phyloP scores from a whole-genome alignment of 30 jellyfish, hydroid and myxozoan genomes.

The Hydra vulgaris region DNA sequence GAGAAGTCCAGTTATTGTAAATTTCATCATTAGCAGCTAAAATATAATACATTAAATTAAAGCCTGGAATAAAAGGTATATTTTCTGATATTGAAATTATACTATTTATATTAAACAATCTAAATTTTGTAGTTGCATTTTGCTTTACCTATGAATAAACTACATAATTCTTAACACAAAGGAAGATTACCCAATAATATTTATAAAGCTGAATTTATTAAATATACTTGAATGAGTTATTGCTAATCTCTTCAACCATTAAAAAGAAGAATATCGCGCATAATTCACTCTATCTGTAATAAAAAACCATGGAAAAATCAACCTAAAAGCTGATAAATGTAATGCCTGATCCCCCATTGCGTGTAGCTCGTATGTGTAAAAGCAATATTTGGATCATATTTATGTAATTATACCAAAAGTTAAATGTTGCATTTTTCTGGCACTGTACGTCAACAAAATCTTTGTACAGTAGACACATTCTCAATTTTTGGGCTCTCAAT shows the following conservation, averaged over 20 bases:
- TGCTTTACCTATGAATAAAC: not conserved
- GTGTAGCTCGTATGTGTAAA: constrained; percentile 8
- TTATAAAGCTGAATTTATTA: not conserved
- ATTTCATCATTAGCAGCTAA: not conserved
- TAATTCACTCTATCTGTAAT: constrained; percentile 22
- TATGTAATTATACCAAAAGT: constrained; percentile 17
- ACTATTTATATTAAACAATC: not conserved
- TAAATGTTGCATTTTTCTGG: constrained; percentile 10
- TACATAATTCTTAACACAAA: not conserved
- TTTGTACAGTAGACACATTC: too few relatives aligned
- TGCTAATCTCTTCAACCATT: constrained; percentile 14
- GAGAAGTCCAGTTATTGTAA: constrained; percentile 3
- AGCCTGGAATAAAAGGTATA: too few relatives aligned
- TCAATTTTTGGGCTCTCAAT: not conserved
- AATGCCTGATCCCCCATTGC: constrained; percentile 22
- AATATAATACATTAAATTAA: not conserved
- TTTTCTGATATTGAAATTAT: not conserved
- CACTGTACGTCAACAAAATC: not conserved
- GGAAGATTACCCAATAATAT: not conserved
- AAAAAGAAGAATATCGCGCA: constrained; percentile 18
- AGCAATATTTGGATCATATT: constrained; percentile 19
- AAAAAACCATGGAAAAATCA: too few relatives aligned
- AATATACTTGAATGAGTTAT: constrained; percentile 15
- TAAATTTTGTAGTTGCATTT: not conserved
- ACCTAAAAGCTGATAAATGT: not conserved